Evolutionary conservation across 2,113 vertebrate species (phyloP).

Genomic region (Taurulus bubalis): DNA sequence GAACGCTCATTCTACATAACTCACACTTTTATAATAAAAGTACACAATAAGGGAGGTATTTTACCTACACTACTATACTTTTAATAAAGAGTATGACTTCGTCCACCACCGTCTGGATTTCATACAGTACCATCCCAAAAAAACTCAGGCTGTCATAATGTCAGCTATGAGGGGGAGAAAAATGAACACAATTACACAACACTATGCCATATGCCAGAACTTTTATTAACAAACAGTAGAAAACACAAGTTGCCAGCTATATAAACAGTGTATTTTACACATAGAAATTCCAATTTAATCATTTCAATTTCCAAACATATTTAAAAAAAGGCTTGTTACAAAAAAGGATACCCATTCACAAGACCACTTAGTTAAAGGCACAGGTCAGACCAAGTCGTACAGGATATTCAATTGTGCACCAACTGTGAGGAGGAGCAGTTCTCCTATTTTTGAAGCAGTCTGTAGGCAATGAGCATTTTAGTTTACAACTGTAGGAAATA

Average conservation of each 20-base stretch:
- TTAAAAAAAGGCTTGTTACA: slow-evolving; percentile 25
- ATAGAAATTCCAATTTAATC: slow-evolving; percentile 5
- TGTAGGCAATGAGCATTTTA: background rate
- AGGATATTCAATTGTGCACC: background rate
- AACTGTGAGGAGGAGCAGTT: background rate
- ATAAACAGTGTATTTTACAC: slow-evolving; percentile 42
- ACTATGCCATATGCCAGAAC: slow-evolving; percentile 2
- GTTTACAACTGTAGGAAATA: background rate
- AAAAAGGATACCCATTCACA: slow-evolving; percentile 33
- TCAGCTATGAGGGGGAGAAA: background rate
- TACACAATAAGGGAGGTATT: background rate
- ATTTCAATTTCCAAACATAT: slow-evolving; percentile 32
- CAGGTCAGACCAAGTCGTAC: slow-evolving; percentile 55
- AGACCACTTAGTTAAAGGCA: slow-evolving; percentile 17
- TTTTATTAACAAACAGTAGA: slow-evolving; percentile 79
- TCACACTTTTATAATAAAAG: background rate
- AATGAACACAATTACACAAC: background rate
- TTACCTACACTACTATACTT: background rate
- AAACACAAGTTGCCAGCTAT: slow-evolving; percentile 44
- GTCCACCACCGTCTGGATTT: background rate
- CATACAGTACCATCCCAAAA: background rate
- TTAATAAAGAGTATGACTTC: background rate
- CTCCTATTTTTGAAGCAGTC: background rate
- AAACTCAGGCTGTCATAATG: background rate
- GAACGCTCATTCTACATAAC: too few relatives aligned